These are phyloP conservation scores for Tanypteryx hageni DNA, from an alignment of 2,888 invertebrate species.

Conservation along the genomic window DNA sequence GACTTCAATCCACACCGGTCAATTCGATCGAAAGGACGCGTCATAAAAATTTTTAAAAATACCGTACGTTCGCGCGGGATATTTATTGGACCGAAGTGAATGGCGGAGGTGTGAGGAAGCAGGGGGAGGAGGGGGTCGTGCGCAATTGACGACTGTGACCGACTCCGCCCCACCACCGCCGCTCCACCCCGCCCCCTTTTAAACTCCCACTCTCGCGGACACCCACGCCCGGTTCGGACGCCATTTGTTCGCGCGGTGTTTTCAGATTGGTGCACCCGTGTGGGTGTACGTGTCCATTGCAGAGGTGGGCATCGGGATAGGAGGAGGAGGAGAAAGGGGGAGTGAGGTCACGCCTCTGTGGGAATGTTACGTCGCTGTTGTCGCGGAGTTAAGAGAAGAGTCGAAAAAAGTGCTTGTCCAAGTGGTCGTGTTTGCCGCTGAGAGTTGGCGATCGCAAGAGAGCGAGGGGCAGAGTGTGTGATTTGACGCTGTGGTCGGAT, in stretches of 20 bases:
- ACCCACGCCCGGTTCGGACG: background rate
- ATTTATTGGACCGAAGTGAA: background rate
- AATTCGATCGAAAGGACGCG: too few relatives aligned
- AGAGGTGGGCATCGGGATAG: background rate
- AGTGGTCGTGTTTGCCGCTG: slow-evolving; percentile 8
- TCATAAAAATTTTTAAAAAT: too few relatives aligned
- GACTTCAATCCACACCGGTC: background rate
- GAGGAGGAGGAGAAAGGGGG: background rate
- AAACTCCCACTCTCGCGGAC: too few relatives aligned
- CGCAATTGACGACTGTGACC: background rate
- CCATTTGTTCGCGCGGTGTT: slow-evolving; percentile 16
- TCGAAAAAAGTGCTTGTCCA: background rate
- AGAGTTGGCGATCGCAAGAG: background rate
- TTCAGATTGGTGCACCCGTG: slow-evolving; percentile 51
- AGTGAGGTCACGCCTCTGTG: slow-evolving; percentile 49
- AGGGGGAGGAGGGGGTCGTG: background rate
- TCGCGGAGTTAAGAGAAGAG: background rate
- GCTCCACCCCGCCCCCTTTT: background rate
- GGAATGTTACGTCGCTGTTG: slow-evolving; percentile 24
- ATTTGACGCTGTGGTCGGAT: background rate
- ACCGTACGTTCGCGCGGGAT: background rate
- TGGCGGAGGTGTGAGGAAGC: background rate
- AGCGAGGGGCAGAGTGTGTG: background rate
- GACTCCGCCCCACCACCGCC: background rate
- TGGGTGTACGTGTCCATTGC: slow-evolving; percentile 43